Conservation (phyloP, 2,113 vertebrate genomes). For the Prietella phreatophila region DNA sequence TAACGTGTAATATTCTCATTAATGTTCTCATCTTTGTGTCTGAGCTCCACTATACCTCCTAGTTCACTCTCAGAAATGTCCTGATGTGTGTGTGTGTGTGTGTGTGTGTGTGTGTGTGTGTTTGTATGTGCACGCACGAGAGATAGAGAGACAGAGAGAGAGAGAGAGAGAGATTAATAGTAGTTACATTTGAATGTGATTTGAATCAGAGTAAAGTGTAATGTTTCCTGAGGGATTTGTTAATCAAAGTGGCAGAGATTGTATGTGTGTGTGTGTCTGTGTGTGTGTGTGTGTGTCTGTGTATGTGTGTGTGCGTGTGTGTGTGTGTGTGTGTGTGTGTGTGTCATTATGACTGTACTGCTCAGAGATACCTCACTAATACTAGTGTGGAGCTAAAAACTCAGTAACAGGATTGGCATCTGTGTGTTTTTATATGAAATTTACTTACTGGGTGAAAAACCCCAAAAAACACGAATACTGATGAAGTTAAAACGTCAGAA, state of each 20-base stretch:
- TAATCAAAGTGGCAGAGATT: slow-evolving; percentile 41
- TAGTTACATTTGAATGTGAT: slow-evolving; percentile 41
- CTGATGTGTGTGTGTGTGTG: neutral
- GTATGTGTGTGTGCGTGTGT: neutral
- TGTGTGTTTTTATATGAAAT: neutral
- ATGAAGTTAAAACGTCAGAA: neutral
- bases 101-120: neutral
- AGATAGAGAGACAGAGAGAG: neutral
- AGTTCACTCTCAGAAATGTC: neutral
- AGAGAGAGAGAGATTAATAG: slow-evolving; percentile 28
- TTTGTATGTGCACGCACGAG: neutral
- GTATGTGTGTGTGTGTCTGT: neutral
- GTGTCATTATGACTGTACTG: neutral
- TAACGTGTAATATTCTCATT: neutral
- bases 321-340: neutral
- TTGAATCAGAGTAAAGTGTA: slow-evolving; percentile 39
- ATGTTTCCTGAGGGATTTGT: slow-evolving; percentile 44
- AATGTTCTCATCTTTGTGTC: neutral
- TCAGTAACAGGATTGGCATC: neutral
- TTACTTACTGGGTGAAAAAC: too few species aligned
- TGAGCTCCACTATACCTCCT: neutral
- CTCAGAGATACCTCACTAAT: neutral
- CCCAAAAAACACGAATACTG: too few species aligned
- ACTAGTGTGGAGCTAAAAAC: neutral
- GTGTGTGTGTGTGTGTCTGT: too few species aligned